These are phyloP conservation scores for Idaea aversata DNA, from an alignment of 2,888 invertebrate genomes.

Conservation along the genomic window DNA sequence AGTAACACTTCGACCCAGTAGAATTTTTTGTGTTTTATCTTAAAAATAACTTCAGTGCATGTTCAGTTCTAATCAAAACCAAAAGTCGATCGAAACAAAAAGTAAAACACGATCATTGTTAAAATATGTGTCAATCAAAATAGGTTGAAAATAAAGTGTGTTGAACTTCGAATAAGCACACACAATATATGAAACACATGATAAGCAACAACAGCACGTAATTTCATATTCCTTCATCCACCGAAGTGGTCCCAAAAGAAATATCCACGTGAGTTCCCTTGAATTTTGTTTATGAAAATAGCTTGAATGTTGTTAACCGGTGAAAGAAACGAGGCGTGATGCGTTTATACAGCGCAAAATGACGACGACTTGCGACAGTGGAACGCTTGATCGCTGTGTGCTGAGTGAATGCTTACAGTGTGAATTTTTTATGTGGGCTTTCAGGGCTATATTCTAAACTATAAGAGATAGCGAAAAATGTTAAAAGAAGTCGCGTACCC, in stretches of 20 bases:
- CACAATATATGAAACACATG: background rate
- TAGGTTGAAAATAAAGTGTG: background rate
- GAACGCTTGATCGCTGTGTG: too few species aligned
- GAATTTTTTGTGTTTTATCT: too few species aligned
- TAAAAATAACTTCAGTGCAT: too few species aligned
- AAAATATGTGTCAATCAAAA: background rate
- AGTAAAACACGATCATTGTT: too few species aligned
- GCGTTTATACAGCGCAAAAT: background rate
- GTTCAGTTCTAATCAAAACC: too few species aligned
- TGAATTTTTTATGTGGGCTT: too few species aligned
- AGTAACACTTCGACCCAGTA: too few species aligned
- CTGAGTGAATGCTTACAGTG: too few species aligned
- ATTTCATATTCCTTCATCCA: background rate
- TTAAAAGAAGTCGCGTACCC: too few species aligned
- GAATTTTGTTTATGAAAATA: slow-evolving; percentile 1
- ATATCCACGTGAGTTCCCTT: background rate
- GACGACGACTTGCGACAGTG: background rate
- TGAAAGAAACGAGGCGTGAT: background rate
- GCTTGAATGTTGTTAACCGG: background rate
- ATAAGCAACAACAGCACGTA: background rate
- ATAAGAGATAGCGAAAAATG: too few species aligned
- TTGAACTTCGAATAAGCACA: background rate
- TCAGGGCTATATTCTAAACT: too few species aligned
- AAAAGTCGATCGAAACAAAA: too few species aligned
- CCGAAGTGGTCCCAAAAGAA: background rate